Evolutionary conservation across 2,797 vertebrate species (phyloP), one percentile per base, ranked within the genome.

Genomic region (Glossophaga mutica): DNA sequence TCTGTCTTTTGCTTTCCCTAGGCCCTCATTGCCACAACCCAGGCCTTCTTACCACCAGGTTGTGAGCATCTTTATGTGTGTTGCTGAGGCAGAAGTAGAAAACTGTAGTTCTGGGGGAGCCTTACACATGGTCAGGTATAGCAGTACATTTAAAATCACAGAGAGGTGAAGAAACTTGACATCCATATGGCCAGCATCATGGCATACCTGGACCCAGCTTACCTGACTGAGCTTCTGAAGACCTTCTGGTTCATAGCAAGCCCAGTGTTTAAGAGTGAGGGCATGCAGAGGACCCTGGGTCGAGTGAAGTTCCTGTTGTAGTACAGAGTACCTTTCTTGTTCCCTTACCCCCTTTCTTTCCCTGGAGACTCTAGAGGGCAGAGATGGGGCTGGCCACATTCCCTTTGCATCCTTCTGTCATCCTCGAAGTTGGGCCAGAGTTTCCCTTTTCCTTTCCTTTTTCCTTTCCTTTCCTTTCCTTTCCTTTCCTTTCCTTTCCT

Each of bases 71-170:
- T 10, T 71, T 44, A 48, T 15, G 0, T 0, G 18, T 9, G 6
- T 57, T 2, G 1, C 37, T 39, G 88, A 73, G 52, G 73, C 22
- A 5, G 34, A 78, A 81, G 34, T 21, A 50, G 68, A 70, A 46
- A 79, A 32, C 34, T 32, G 10, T 18, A 32, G 15, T 24, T 84
- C 37, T 81, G n/a, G 29, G 34, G 46, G 11, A 70, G 24, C 37
- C 19, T 62, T 24, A 57, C 21, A 37, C 22, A 3, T 0, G 22
- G 2, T 57, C 5, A 19, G 24, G 48, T 4, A 55, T 3, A 32
- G 3, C 0, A 15, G 21, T 88, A 22, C 42, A 26, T 24, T 50
- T 71, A 29, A 11, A n/a, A 74, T 44, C 73, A 44, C 34, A 21
- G 18, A 68, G 55, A 83, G 44, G n/a, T 24, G 21, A 22, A 42